Evolutionary conservation across 2,888 invertebrate species (phyloP), one percentile per base, ranked within the genome.

Genomic region (Watsonalla cultraria): DNA sequence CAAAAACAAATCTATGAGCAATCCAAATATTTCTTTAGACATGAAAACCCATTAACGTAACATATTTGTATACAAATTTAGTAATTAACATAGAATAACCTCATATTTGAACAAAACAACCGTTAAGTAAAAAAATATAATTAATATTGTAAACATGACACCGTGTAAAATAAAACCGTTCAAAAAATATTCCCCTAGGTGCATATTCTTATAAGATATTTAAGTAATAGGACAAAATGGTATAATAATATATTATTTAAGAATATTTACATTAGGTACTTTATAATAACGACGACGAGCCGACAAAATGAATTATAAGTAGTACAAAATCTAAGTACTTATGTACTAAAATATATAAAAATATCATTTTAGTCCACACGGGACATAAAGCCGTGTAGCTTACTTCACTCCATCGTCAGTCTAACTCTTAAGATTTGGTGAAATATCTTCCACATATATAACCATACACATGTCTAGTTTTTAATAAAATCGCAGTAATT

Each of bases 201-300:
- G 61, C 57, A 55, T 54, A 51, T 42, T 55, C 60, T 64, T 61
- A 7, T 9, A 11, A 14, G 8, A 7, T 14, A 48, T n/a, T 39
- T 63, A 72, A 61, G 58, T 65, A 75, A 72, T 76, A 70, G 68
- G 75, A 74, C 61, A 70, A 68, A 72, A 71, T 61, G 58, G 42
- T 37, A 37, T 34, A 46, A 14, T 14, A 37, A 13, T 8, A 37
- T 8, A 9, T 14, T 49, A 49, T 39, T 51, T 58, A 61, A 57
- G 64, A 63, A 64, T 62, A 60, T 58, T 63, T 63, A 68, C 65
- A 65, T 53, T 59, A 57, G 24, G 24, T 24, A 24, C 24, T 24
- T 1, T 60, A 66, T 59, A 61, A 57, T 64, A 53, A 61, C 58
- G 60, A 72, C 64, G 74, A 80, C 78, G 80, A 82, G 80, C 66